Percentiles rank a stretch among this genome's conserved stretches.
Evolutionary conservation across 2,113 vertebrate species (phyloP).

Genomic region (Neogale vison): DNA sequence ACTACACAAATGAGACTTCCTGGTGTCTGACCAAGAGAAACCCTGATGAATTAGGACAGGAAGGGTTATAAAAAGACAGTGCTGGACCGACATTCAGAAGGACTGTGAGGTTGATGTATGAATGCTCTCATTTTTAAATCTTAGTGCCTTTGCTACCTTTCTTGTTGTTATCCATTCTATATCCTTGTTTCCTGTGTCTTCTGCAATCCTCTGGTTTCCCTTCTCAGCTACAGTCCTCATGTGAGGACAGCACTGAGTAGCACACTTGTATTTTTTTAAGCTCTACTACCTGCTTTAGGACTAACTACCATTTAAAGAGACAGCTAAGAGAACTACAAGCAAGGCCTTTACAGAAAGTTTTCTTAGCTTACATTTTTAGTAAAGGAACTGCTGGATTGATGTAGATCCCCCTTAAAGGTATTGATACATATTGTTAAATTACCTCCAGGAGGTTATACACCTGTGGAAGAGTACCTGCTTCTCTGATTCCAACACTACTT

Average conservation of each 20-base stretch:
- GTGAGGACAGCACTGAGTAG: not conserved
- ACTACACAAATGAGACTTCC: not conserved
- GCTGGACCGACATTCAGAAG: not conserved
- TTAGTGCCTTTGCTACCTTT: not conserved
- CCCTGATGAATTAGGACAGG: not conserved
- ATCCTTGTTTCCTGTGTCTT: not conserved
- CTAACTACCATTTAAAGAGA: not conserved
- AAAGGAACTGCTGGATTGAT: not conserved
- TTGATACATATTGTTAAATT: not conserved
- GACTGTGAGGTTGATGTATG: not conserved
- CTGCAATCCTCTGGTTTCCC: not conserved
- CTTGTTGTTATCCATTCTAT: not conserved
- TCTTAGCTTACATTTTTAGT: not conserved
- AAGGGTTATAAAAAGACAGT: not conserved
- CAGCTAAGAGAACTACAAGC: not conserved
- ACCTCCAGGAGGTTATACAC: not conserved
- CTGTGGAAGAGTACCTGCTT: not conserved
- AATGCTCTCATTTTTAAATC: not conserved
- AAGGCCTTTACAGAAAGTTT: not conserved
- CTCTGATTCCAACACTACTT: not conserved
- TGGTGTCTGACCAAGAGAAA: not conserved
- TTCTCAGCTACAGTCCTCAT: not conserved
- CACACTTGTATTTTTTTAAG: not conserved
- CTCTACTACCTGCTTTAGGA: not conserved
- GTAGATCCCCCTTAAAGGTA: not conserved